Base-by-base conservation (phyloP, 1,140 invertebrate species). In the Battus philenor region DNA sequence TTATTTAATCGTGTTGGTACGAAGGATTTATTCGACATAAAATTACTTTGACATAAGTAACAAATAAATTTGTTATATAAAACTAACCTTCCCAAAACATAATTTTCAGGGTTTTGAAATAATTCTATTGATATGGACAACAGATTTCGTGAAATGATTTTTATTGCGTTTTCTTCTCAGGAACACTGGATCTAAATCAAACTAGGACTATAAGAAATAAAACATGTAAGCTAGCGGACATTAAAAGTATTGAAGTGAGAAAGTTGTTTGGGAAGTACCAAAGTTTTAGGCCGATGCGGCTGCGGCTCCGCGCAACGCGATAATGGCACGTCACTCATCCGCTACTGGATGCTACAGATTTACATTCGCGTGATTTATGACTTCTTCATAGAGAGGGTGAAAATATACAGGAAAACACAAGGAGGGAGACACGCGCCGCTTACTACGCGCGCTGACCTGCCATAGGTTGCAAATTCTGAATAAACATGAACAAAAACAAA, bases 351-450 rank as follows among this genome's bases (percentile, higher is more conserved):
- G 75, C 54, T 78, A 72, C 78, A 82, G 80, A 85, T 85, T 81
- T 82, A 82, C 78, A 85, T 85, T 60, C 76, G 38, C 54, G 63
- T 81, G 76, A 85, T 85, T 84, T 84, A 84, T 82, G 76, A 76
- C 74, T 74, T 70, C 72, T 84, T 84, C 74, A 82, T 82, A 69
- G 59, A 78, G 73, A 80, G 74, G 70, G 77, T 68, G 73, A 77
- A 68, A 71, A 66, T 70, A 51, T 65, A 77, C 71, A 69, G 47
- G 59, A 52, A 74, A 73, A 73, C 65, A 72, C 48, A 60, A 60
- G 47, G 33, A 50, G 59, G 61, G 56, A 29, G 55, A 27, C 53
- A 44, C 48, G 41, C 22, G 27, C 24, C 47, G 27, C 26, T 18
- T 22, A 26, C 38, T 34, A 44, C 46, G 29, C 9, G 31, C 18